Evolutionary conservation across 2,797 vertebrate species (phyloP).

Genomic region (Rhinophrynus dorsalis): DNA sequence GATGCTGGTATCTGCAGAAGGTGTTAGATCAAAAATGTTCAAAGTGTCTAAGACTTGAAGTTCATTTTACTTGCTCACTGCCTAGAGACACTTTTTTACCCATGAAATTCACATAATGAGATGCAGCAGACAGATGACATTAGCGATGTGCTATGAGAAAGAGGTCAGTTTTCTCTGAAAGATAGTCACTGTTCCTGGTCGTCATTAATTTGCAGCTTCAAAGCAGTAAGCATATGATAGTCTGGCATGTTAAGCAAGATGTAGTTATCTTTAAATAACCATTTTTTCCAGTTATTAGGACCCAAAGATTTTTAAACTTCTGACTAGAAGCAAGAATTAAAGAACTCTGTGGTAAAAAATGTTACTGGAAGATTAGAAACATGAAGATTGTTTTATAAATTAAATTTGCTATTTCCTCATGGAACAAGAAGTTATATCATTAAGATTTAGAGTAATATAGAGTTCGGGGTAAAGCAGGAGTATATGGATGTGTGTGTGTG

Average conservation of each 20-base stretch:
- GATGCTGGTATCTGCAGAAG: constrained; percentile 82
- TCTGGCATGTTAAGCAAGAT: constrained; percentile 88
- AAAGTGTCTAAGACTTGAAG: constrained; percentile 94
- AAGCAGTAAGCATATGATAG: constrained; percentile 90
- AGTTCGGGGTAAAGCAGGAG: background rate
- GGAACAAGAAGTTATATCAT: constrained; percentile 58
- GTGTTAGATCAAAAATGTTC: constrained; percentile 96
- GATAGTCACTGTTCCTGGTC: constrained; percentile 91
- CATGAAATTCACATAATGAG: constrained; percentile 96
- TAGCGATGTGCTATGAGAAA: constrained; percentile 91
- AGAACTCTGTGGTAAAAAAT: constrained; percentile 64
- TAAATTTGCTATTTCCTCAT: constrained; percentile 64
- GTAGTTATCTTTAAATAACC: constrained; percentile 91
- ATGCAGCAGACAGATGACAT: constrained; percentile 93
- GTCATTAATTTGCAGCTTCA: constrained; percentile 98
- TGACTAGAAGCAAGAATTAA: constrained; percentile 76
- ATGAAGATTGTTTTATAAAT: constrained; percentile 69
- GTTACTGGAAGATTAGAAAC: constrained; percentile 65
- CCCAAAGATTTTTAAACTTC: constrained; percentile 84
- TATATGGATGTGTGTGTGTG: no score
- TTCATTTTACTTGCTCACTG: constrained; percentile 97
- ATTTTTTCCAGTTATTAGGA: constrained; percentile 86
- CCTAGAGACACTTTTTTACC: constrained; percentile 91
- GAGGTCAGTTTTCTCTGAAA: constrained; percentile 93
- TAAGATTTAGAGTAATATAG: constrained; percentile 7